Evolutionary conservation across 2,888 invertebrate genomes (phyloP).

Genomic region (Strigamia crassipes): DNA sequence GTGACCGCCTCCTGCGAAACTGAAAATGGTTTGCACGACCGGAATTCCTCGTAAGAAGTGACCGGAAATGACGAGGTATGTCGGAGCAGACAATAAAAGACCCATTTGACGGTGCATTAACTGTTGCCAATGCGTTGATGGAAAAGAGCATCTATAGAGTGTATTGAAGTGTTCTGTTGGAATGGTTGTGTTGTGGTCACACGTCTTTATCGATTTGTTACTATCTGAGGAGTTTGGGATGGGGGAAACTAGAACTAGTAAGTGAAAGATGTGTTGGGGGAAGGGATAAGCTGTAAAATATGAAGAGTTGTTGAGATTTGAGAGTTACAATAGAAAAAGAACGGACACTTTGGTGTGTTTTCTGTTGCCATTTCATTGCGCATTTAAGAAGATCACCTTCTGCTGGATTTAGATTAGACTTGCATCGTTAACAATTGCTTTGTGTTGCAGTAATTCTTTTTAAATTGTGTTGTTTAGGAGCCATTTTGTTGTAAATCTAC

Average conservation of each 20-base stretch:
- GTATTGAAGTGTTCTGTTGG: slow-evolving; percentile 28
- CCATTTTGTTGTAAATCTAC: too few species aligned
- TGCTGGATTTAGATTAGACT: too few species aligned
- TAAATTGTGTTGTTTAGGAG: too few species aligned
- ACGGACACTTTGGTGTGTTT: too few species aligned
- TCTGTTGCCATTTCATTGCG: too few species aligned
- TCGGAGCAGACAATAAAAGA: slow-evolving; percentile 30
- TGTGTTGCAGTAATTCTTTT: too few species aligned
- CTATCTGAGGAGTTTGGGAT: not conserved
- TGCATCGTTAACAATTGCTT: too few species aligned
- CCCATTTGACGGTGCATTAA: slow-evolving; percentile 37
- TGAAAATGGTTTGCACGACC: not conserved
- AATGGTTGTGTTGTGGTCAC: slow-evolving; percentile 32
- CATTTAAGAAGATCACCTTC: too few species aligned
- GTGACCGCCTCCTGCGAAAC: not conserved
- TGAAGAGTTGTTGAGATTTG: too few species aligned
- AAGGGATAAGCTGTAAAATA: too few species aligned
- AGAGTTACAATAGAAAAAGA: too few species aligned
- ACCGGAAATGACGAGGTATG: slow-evolving; percentile 42
- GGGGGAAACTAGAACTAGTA: not conserved
- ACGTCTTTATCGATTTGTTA: slow-evolving; percentile 14
- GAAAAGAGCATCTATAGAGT: slow-evolving; percentile 30
- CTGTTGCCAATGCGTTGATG: slow-evolving; percentile 40
- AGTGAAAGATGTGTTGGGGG: not conserved
- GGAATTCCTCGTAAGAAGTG: slow-evolving; percentile 42